Evolutionary conservation across 2,888 invertebrate genomes (phyloP), one percentile per base, ranked within the genome.

Genomic region (Pachymerium ferrugineum): DNA sequence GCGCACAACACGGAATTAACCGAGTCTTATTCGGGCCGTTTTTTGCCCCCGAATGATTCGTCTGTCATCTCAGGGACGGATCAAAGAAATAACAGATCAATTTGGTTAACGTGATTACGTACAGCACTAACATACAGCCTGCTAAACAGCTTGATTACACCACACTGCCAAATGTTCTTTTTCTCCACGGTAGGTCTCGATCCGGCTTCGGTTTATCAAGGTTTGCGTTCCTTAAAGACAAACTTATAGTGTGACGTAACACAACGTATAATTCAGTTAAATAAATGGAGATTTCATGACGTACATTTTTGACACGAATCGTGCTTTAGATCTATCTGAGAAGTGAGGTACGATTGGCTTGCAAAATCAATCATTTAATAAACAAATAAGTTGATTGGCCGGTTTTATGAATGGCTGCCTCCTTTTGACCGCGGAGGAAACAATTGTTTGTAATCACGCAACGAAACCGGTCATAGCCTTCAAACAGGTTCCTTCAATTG

Each of bases 111-210:
- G 68, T 30, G 28, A 68, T 68, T 30, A 68, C 68, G 28, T 30
- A 68, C 28, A 68, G 30, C 68, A 68, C 68, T 68, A 68, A 68
- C 68, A 68, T 68, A 30, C 68, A 68, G 68, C 68, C 68, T 68
- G 28, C 30, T 28, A 68, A 28, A 68, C 29, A 68, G 68, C 28
- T 68, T 30, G 30, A 30, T 68, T 12, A 68, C n/a, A 68, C 19
- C 68, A 68, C 68, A 68, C 47, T 47, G 47, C 19, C 22, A 47
- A 47, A 47, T 47, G 22, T 47, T 47, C 47, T 47, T 47, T 47
- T 19, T 47, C 47, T 16, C 47, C 47, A 47, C 47, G 22, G 47
- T 22, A 47, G 16, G 16, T 16, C 47, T 47, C 47, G 47, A 47
- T 47, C 47, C 47, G 47, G 47, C 47, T 47, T 47, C 47, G 2